Percentiles rank a stretch among this genome's conserved stretches.
phyloP scores from a whole-genome alignment of 2,888 invertebrate genomes.

The Tinea pellionella region DNA sequence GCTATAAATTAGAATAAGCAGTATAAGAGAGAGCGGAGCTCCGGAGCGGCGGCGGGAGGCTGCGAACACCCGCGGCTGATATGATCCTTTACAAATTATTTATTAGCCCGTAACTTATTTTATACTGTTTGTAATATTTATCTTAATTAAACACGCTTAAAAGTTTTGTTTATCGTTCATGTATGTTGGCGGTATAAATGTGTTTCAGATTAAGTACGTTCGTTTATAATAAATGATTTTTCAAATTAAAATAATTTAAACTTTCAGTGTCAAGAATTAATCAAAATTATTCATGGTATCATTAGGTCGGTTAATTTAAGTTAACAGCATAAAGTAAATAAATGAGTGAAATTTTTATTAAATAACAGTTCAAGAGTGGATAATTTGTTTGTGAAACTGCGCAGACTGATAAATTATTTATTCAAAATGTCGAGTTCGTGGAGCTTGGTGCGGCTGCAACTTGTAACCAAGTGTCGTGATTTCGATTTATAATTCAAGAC shows the following conservation, averaged over 20 bases:
- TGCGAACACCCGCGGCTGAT: neutral
- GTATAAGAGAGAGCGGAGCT: slow-evolving; percentile 40
- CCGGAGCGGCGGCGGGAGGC: slow-evolving; percentile 1
- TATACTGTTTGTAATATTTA: neutral
- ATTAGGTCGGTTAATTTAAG: neutral
- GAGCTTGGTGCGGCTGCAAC: slow-evolving; percentile 33
- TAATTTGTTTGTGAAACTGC: slow-evolving; percentile 68
- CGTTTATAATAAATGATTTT: too few relatives aligned
- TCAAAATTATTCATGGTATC: too few relatives aligned
- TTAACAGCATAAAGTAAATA: neutral
- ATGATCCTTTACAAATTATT: slow-evolving; percentile 13
- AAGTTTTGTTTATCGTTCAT: neutral
- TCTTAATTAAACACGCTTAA: neutral
- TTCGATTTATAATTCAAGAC: slow-evolving; percentile 55
- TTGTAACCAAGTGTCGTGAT: slow-evolving; percentile 45
- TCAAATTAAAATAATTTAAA: too few relatives aligned
- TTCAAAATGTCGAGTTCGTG: slow-evolving; percentile 53
- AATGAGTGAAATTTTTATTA: slow-evolving; percentile 11
- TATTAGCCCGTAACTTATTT: slow-evolving; percentile 11
- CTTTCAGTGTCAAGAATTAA: too few relatives aligned
- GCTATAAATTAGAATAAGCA: slow-evolving; percentile 63
- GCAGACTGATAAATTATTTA: slow-evolving; percentile 65
- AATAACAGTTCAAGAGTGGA: slow-evolving; percentile 9
- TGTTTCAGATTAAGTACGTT: too few relatives aligned
- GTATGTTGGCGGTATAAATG: too few relatives aligned